Conservation (phyloP, 1,140 invertebrate genomes). For the Augochlora pura region DNA sequence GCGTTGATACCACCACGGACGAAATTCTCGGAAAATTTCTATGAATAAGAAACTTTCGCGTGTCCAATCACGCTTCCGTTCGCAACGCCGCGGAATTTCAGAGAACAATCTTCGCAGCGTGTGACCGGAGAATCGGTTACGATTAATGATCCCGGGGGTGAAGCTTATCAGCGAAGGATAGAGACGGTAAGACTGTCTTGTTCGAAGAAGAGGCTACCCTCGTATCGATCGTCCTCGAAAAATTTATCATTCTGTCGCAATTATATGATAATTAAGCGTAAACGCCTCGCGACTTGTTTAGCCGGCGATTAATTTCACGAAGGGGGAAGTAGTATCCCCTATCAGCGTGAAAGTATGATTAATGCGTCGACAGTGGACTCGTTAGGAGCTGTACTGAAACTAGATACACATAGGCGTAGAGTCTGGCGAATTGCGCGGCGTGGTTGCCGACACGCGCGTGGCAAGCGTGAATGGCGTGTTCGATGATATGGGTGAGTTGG, state of each 20-base stretch:
- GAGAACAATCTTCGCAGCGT: too few relatives aligned
- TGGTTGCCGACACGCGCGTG: too few relatives aligned
- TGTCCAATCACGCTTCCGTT: too few relatives aligned
- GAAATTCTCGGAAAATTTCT: too few relatives aligned
- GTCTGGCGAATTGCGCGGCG: neutral
- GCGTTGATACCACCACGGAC: too few relatives aligned
- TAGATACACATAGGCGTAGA: neutral
- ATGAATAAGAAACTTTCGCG: too few relatives aligned
- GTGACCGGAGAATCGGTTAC: neutral
- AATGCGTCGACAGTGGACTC: neutral
- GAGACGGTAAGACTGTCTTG: too few relatives aligned
- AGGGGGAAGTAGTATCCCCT: neutral
- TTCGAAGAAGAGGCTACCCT: neutral
- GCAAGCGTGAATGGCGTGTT: too few relatives aligned
- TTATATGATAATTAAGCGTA: conserved; percentile 2
- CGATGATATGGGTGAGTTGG: too few relatives aligned
- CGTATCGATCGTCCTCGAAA: neutral
- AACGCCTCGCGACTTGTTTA: conserved; percentile 3
- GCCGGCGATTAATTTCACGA: neutral
- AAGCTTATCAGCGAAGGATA: neutral
- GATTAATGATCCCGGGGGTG: neutral
- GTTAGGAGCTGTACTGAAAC: neutral
- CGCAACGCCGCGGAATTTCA: too few relatives aligned
- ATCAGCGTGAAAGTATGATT: conserved; percentile 4
- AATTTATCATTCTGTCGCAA: conserved; percentile 4